phyloP scores from a whole-genome alignment of 2,888 invertebrate genomes.

The Apamea epomidion region DNA sequence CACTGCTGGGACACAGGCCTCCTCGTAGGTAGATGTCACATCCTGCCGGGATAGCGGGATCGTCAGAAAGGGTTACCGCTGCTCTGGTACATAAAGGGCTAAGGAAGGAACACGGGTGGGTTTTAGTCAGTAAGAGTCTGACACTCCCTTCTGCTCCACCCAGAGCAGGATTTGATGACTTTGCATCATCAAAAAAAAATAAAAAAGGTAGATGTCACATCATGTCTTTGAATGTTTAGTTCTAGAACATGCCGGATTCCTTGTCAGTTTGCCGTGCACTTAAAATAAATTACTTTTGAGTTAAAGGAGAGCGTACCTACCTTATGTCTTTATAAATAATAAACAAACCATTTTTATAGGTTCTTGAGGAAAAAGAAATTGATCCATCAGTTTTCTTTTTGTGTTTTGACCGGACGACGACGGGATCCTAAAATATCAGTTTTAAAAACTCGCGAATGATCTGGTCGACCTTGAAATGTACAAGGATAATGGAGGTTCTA shows the following conservation, averaged over 20 bases:
- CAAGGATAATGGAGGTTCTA: constrained; percentile 56
- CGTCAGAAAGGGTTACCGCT: too few species aligned
- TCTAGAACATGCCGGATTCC: not conserved
- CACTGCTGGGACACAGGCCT: not conserved
- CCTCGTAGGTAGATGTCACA: not conserved
- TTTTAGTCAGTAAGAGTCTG: too few species aligned
- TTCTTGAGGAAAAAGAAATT: not conserved
- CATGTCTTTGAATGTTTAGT: not conserved
- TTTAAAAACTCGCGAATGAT: constrained; percentile 14
- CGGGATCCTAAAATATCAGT: constrained; percentile 27
- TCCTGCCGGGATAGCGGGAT: too few species aligned
- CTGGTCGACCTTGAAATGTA: constrained; percentile 54
- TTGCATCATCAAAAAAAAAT: too few species aligned
- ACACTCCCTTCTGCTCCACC: too few species aligned
- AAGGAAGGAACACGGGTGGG: too few species aligned
- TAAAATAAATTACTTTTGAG: not conserved
- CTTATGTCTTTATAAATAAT: not conserved
- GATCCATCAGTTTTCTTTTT: not conserved
- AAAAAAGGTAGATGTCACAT: too few species aligned
- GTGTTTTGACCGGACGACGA: not conserved
- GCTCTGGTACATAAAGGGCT: too few species aligned
- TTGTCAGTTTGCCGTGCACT: not conserved
- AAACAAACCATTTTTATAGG: not conserved
- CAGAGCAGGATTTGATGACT: too few species aligned
- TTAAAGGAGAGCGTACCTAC: not conserved